Evolutionary conservation across 2,797 vertebrate genomes (phyloP).

Genomic region (Hemibagrus guttatus): DNA sequence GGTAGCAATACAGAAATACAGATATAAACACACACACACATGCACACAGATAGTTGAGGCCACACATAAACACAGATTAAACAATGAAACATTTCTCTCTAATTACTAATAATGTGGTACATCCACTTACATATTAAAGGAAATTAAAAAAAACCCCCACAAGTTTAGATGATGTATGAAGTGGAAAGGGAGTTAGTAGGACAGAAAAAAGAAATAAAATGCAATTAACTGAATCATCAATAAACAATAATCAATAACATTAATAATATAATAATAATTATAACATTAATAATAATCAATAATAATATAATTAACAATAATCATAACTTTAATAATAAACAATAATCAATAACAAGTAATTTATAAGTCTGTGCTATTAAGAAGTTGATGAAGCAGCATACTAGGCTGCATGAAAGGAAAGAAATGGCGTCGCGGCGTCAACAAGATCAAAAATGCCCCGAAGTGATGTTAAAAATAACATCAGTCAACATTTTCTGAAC

Average conservation of each 20-base stretch:
- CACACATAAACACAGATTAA: background rate
- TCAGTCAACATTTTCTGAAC: background rate
- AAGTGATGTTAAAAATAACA: background rate
- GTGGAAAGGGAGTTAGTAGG: background rate
- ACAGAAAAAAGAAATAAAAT: background rate
- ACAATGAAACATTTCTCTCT: background rate
- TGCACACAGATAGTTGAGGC: background rate
- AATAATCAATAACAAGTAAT: too few species aligned
- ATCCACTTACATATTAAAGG: background rate
- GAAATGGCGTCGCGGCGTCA: background rate
- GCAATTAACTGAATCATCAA: background rate
- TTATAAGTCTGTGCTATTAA: background rate
- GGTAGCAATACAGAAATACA: conserved; percentile 63
- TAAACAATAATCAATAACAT: too few species aligned
- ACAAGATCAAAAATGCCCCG: background rate
- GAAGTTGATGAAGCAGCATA: background rate
- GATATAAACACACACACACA: background rate
- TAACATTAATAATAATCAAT: too few species aligned
- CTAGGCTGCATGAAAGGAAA: background rate
- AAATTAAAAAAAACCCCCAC: background rate
- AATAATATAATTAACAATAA: too few species aligned
- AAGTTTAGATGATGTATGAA: background rate
- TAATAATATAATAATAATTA: too few species aligned
- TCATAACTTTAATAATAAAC: too few species aligned
- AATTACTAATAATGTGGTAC: background rate